These are phyloP conservation scores for Achlya flavicornis DNA, from an alignment of 2,888 invertebrate species.

Conservation along the genomic window DNA sequence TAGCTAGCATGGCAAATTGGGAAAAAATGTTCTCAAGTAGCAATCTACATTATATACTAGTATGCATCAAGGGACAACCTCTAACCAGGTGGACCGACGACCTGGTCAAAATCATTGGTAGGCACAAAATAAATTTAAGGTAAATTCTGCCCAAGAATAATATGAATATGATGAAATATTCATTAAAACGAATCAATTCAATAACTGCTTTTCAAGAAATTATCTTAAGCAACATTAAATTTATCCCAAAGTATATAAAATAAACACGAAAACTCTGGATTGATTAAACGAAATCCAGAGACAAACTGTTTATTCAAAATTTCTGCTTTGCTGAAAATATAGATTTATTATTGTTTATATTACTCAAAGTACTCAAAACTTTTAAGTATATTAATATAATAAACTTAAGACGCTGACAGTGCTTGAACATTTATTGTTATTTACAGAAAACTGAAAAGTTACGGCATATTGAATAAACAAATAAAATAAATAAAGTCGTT, in stretches of 20 bases:
- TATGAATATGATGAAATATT: no score
- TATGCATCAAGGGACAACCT: no score
- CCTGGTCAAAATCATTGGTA: no score
- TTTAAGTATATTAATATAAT: slow-evolving; percentile 20
- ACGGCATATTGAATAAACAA: slow-evolving; percentile 14
- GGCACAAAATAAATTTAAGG: no score
- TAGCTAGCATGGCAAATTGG: no score
- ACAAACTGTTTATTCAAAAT: slow-evolving; percentile 10
- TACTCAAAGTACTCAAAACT: slow-evolving; percentile 20
- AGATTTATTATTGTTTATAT: slow-evolving; percentile 25
- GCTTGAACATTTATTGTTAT: slow-evolving; percentile 23
- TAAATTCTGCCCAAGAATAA: no score
- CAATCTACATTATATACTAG: no score
- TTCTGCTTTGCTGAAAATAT: slow-evolving; percentile 11
- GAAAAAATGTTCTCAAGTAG: no score
- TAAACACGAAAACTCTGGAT: neutral
- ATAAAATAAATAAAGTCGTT: neutral
- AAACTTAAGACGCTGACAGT: slow-evolving; percentile 14
- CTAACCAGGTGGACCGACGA: no score
- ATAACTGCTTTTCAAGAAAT: no score
- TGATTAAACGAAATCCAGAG: neutral
- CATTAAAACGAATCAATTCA: no score
- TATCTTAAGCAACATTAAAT: neutral
- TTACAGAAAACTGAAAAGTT: slow-evolving; percentile 22
- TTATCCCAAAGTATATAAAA: neutral